Base-by-base conservation (phyloP, 37 sponge, comb jelly and placozoan genomes). In the Beroe forskalii region DNA sequence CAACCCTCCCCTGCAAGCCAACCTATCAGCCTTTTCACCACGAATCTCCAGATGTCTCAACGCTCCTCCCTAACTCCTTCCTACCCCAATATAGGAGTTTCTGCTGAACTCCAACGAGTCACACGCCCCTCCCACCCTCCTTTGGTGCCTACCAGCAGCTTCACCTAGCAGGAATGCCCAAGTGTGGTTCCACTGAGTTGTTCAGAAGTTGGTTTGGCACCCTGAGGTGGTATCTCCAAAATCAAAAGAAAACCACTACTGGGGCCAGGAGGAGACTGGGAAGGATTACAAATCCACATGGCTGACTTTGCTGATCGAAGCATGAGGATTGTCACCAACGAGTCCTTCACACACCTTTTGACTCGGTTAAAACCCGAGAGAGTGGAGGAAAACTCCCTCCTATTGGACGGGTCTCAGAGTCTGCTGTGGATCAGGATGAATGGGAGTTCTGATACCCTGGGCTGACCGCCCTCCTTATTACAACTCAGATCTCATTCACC, bases 161-260 rank as follows among this genome's bases (percentile, higher is more conserved):
- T 72, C 28, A 36, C 38, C 38, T 72, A 22, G 28, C n/a, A n/a
- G n/a, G n/a, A n/a, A n/a, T n/a, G n/a, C n/a, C n/a, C n/a, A n/a
- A n/a, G n/a, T n/a, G n/a, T n/a, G n/a, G n/a, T n/a, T n/a, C n/a
- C n/a, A n/a, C n/a, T n/a, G n/a, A n/a, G n/a, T n/a, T n/a, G n/a
- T 30, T 30, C 36, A 32, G 9, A 72, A 72, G 38, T 12, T 72
- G 37, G 75, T 72, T 17, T 72, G 75, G 75, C 75, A 72, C 20
- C 75, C 36, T 8, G 75, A 72, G 33, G 23, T 72, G 14, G 40
- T 72, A 3, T 22, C 6, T 22, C 75, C 75, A 3, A 33, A 6
- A 1, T 35, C 39, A 17, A 72, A 72, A 20, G 75, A 72, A 20
- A 72, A 72, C 40, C 75, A 72, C 40, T 72, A 72, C 75, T 72